Evolutionary conservation across 2,113 vertebrate genomes (phyloP), one percentile per base, ranked within the genome.

Genomic region (Prunella himalayana): DNA sequence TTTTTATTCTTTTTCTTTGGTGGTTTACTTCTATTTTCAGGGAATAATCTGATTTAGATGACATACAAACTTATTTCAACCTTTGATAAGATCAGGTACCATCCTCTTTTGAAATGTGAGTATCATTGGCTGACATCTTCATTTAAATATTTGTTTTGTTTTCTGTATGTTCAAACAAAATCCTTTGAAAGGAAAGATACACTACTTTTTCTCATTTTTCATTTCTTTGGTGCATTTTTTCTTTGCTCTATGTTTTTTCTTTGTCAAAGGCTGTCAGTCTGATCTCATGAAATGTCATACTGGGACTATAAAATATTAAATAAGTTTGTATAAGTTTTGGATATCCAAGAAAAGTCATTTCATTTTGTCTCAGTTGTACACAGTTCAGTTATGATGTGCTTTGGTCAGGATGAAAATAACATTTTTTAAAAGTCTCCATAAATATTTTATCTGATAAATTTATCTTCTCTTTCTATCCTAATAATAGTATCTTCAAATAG

Each of bases 221-320:
- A 2, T 56, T 90, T 91, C 54, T 70, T 77, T 17, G 56, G 11
- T 53, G 27, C 4, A 35, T 78, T 68, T 93, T 92, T 72, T 41
- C 24, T 71, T 93, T 78, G 1, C 9, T 51, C 22, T 30, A 4
- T 90, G 25, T 72, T 91, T 88, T 11, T 49, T 90, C 71, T 72
- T 54, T 80, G 73, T 95, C 70, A 76, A 82, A 82, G 42, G 6
- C 84, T 87, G 57, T 72, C 90, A 79, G 54, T 86, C 47, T 95
- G 84, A 81, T 82, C 54, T 90, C 60, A 63, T 64, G 54, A 94
- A 94, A 86, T 83, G 59, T 65, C 63, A 53, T 86, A 65, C 17
- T 18, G 15, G 42, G 44, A 59, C 44, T 78, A 90, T 91, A 80
- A 96, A 93, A 94, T 92, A 96, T 94, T 91, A 64, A 96, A 73